Conservation (phyloP, 2,113 vertebrate genomes). For the Galeopterus variegatus region DNA sequence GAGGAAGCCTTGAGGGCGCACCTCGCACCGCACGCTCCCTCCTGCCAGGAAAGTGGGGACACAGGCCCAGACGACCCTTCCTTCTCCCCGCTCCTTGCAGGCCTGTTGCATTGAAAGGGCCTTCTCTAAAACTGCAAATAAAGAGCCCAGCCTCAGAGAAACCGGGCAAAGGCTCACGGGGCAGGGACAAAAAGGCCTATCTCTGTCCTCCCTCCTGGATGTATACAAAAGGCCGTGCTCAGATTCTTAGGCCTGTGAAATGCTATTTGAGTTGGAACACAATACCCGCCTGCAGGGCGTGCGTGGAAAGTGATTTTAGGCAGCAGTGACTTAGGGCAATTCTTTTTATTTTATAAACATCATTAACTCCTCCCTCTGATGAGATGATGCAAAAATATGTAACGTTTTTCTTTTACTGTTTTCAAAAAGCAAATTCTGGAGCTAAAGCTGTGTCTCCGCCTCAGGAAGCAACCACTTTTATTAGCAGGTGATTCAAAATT, state of each 20-base stretch:
- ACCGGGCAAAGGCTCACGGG: conserved; percentile 65
- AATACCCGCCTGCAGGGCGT: background rate
- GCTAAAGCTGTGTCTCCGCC: background rate
- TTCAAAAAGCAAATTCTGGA: background rate
- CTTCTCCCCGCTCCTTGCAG: background rate
- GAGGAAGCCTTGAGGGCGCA: background rate
- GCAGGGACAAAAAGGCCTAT: conserved; percentile 68
- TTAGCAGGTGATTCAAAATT: conserved; percentile 37
- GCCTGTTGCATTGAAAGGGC: conserved; percentile 30
- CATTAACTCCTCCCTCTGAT: conserved; percentile 47
- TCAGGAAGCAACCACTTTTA: background rate
- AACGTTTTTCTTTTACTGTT: background rate
- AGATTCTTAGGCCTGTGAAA: conserved; percentile 64
- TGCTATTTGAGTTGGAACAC: conserved; percentile 63
- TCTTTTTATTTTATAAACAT: conserved; percentile 60
- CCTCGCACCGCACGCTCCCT: background rate
- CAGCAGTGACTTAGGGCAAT: fast-evolving
- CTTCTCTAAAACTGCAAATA: conserved; percentile 59
- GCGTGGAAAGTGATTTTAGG: conserved; percentile 41
- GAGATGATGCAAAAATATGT: background rate
- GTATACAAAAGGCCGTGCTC: conserved; percentile 41
- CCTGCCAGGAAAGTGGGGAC: conserved; percentile 6
- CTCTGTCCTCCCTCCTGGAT: conserved; percentile 62
- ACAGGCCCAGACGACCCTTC: background rate
- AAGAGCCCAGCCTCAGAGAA: conserved; percentile 59